Evolutionary conservation across 2,888 invertebrate species (phyloP).

Genomic region (Coremacera marginata): DNA sequence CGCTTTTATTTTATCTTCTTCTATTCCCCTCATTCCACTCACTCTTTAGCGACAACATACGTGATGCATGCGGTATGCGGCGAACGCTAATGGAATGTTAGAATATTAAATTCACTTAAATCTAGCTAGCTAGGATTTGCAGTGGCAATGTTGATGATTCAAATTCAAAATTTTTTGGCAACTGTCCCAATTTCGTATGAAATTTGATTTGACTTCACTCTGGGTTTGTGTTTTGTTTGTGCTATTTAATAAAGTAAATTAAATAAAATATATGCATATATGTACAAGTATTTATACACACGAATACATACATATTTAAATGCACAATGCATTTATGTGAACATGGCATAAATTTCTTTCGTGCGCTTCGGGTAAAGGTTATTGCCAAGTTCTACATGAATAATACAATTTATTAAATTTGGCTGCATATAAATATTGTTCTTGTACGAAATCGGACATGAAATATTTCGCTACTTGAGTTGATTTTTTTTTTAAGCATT

Average conservation of each 20-base stretch:
- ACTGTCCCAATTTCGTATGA: slow-evolving; percentile 10
- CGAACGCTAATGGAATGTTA: slow-evolving; percentile 5
- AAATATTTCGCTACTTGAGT: no score
- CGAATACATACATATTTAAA: not conserved
- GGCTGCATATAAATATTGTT: no score
- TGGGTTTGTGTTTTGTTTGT: not conserved
- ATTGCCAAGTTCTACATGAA: no score
- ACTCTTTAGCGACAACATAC: not conserved
- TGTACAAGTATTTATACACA: not conserved
- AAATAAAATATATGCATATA: not conserved
- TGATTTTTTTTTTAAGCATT: no score
- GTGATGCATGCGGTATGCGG: slow-evolving; percentile 13
- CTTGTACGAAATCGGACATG: no score
- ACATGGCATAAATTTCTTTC: not conserved
- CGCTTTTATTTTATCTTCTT: not conserved
- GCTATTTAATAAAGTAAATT: not conserved
- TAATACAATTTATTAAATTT: no score
- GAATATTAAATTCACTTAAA: slow-evolving; percentile 4
- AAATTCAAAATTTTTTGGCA: slow-evolving; percentile 21
- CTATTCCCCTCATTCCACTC: not conserved
- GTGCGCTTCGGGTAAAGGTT: no score
- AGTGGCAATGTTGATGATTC: slow-evolving; percentile 21
- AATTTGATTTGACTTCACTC: not conserved
- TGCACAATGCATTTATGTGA: not conserved
- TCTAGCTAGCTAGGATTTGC: not conserved